phyloP scores from a whole-genome alignment of 2,888 invertebrate species.

The Chrysina gloriosa region DNA sequence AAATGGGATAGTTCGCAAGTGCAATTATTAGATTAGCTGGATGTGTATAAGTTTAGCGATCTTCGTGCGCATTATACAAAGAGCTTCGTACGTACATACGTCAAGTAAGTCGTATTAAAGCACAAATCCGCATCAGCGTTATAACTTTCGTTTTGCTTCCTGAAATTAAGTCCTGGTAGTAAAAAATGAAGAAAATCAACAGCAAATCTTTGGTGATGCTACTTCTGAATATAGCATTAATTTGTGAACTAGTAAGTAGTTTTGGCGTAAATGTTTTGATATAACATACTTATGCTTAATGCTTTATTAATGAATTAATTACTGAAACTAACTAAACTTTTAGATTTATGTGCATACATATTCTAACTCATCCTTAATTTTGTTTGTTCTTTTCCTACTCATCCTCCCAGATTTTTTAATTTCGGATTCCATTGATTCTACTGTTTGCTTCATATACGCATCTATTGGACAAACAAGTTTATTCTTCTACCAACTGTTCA shows the following conservation, averaged over 20 bases:
- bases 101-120: background rate
- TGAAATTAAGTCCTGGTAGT: background rate
- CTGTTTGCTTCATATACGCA: no score
- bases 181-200: background rate
- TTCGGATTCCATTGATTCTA: no score
- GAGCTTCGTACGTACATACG: background rate
- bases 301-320: background rate
- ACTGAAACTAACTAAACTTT: no score
- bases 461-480: no score
- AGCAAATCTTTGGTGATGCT: background rate
- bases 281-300: background rate
- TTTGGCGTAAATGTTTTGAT: background rate
- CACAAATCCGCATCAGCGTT: background rate
- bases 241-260: slow-evolving; percentile 14
- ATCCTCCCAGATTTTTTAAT: no score
- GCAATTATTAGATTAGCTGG: slow-evolving; percentile 33
- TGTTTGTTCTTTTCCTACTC: no score
- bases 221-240: slow-evolving; percentile 4
- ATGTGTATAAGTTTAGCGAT: slow-evolving; percentile 14
- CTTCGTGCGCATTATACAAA: slow-evolving; percentile 14
- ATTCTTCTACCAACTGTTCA: no score
- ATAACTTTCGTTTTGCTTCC: no score
- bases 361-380: no score
- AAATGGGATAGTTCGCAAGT: slow-evolving; percentile 11
- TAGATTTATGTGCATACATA: no score